A percentile compares a stretch with the other conserved stretches of the same genome.
Evolutionary conservation across 2,113 vertebrate species (phyloP).

Genomic region (Tachysurus fulvidraco): DNA sequence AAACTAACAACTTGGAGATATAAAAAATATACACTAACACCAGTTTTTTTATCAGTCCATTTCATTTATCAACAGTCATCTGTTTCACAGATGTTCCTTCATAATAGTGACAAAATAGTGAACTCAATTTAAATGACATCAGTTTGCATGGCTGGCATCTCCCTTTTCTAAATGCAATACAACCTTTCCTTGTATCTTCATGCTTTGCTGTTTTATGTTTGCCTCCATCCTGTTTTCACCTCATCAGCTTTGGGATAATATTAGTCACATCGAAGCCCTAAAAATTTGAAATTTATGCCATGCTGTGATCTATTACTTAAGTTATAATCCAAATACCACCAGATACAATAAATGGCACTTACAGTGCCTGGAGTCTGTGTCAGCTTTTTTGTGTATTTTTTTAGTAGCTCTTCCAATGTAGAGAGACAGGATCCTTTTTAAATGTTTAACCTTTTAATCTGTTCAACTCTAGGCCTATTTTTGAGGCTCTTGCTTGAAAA

Average conservation of each 20-base stretch:
- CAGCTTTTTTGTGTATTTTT: background rate
- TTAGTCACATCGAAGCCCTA: background rate
- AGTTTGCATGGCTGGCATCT: background rate
- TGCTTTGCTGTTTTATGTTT: background rate
- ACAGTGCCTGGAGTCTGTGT: background rate
- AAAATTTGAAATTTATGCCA: background rate
- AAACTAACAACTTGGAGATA: background rate
- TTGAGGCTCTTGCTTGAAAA: too few species aligned
- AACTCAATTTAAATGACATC: background rate
- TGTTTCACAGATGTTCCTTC: background rate
- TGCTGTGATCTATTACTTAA: background rate
- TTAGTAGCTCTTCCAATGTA: background rate
- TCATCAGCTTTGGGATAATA: background rate
- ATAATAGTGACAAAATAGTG: background rate
- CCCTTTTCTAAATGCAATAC: background rate
- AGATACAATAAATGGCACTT: background rate
- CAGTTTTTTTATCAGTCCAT: too few species aligned
- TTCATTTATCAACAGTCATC: background rate
- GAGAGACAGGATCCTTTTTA: constrained; percentile 7
- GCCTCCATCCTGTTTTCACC: background rate
- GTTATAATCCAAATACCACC: background rate
- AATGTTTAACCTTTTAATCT: constrained; percentile 17
- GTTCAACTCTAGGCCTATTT: background rate
- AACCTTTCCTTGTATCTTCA: background rate
- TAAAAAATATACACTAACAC: background rate